Conservation (phyloP, 2,888 invertebrate species). For the Dexiosoma caninum region DNA sequence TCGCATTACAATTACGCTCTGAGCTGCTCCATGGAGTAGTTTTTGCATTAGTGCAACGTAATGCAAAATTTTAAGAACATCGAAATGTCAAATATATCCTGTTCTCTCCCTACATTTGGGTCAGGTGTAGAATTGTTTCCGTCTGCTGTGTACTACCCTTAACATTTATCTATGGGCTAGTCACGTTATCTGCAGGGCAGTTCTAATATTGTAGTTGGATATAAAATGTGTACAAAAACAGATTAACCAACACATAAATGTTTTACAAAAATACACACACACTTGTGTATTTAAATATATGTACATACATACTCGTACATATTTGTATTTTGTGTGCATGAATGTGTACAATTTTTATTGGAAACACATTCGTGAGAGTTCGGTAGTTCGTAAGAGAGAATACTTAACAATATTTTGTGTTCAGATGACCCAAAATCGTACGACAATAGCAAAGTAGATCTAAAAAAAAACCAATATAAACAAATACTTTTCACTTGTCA, state of each 20-base stretch:
- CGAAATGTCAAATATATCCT: no score
- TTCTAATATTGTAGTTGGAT: no score
- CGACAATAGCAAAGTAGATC: conserved; percentile 37
- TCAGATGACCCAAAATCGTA: conserved; percentile 56
- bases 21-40: no score
- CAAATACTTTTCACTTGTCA: conserved; percentile 50
- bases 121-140: no score
- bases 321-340: background rate
- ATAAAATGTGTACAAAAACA: conserved; percentile 28
- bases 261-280: background rate
- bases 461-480: conserved; percentile 45
- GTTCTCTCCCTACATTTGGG: no score
- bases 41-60: no score
- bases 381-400: conserved; percentile 3
- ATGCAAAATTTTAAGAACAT: no score
- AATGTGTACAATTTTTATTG: background rate
- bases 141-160: no score
- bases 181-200: no score
- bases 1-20: no score
- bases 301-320: background rate
- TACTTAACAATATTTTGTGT: conserved; percentile 45
- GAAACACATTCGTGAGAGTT: background rate
- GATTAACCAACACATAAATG: conserved; percentile 53
- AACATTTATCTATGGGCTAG: no score
- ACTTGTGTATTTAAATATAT: background rate